Conservation (phyloP, 2,113 vertebrate genomes). For the Coracopsis vasa region DNA sequence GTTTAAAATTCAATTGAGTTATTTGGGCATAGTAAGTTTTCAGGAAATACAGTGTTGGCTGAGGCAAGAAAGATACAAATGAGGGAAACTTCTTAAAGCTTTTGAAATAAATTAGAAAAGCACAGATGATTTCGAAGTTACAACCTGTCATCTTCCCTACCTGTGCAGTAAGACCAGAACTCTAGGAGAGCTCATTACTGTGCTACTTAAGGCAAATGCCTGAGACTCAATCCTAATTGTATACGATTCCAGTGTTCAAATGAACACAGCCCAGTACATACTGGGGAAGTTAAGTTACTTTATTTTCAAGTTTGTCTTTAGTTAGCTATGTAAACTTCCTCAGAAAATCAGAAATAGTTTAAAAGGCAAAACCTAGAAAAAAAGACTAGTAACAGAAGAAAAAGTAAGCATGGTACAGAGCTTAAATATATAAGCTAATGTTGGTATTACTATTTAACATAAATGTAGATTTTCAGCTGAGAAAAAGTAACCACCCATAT, state of each 20-base stretch:
- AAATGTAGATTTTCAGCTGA: not conserved
- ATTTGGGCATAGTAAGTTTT: not conserved
- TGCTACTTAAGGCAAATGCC: not conserved
- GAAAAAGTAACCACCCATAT: not conserved
- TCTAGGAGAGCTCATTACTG: not conserved
- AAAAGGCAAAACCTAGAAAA: not conserved
- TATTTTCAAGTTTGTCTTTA: not conserved
- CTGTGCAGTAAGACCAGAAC: not conserved
- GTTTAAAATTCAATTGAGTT: not conserved
- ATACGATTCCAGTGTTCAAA: not conserved
- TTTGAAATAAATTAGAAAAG: not conserved
- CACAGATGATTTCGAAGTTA: not conserved
- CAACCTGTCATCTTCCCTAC: not conserved
- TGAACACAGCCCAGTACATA: not conserved
- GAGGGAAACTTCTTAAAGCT: not conserved
- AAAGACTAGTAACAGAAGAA: not conserved
- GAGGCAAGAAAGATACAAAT: not conserved
- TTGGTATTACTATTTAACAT: not conserved
- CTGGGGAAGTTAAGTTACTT: not conserved
- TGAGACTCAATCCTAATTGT: not conserved
- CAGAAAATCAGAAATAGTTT: not conserved
- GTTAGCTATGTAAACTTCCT: not conserved
- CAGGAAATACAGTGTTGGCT: not conserved
- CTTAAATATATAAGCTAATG: not conserved
- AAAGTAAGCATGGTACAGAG: not conserved